Conservation (phyloP, 2,113 vertebrate species). For the Gymnogyps californianus region DNA sequence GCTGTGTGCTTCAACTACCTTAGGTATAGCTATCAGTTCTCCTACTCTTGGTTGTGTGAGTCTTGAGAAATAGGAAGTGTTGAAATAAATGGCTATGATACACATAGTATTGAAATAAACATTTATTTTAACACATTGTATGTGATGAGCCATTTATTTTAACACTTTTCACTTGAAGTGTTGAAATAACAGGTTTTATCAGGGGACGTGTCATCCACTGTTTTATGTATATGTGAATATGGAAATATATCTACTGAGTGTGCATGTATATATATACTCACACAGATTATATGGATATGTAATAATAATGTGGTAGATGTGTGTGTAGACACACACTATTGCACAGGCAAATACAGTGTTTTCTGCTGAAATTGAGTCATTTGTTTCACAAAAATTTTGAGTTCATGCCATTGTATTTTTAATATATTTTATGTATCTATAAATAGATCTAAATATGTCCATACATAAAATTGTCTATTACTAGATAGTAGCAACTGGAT, state of each 20-base stretch:
- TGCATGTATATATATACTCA: background rate
- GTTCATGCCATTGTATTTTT: background rate
- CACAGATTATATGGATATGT: background rate
- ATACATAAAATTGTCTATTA: background rate
- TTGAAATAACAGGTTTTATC: conserved; percentile 80
- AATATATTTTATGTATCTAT: background rate
- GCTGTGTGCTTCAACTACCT: conserved; percentile 33
- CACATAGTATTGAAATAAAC: conserved; percentile 74
- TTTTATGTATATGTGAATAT: conserved; percentile 78
- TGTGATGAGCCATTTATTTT: conserved; percentile 80
- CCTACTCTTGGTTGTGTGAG: conserved; percentile 47
- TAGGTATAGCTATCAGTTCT: conserved; percentile 44
- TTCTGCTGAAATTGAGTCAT: background rate
- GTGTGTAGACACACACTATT: background rate
- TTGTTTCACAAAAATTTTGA: background rate
- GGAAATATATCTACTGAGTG: conserved; percentile 69
- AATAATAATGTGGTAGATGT: conserved; percentile 2
- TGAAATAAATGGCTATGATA: conserved; percentile 77
- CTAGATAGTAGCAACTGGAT: background rate
- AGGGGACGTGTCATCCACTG: conserved; percentile 73
- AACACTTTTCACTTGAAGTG: conserved; percentile 77
- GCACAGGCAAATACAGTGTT: background rate
- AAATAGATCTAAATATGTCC: background rate
- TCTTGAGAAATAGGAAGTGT: conserved; percentile 67
- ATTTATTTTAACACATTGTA: conserved; percentile 79